A percentile compares a stretch with the other conserved stretches of the same genome.
These are phyloP conservation scores for Saccostrea cuccullata DNA, from an alignment of 1,140 invertebrate species.

Conservation along the genomic window DNA sequence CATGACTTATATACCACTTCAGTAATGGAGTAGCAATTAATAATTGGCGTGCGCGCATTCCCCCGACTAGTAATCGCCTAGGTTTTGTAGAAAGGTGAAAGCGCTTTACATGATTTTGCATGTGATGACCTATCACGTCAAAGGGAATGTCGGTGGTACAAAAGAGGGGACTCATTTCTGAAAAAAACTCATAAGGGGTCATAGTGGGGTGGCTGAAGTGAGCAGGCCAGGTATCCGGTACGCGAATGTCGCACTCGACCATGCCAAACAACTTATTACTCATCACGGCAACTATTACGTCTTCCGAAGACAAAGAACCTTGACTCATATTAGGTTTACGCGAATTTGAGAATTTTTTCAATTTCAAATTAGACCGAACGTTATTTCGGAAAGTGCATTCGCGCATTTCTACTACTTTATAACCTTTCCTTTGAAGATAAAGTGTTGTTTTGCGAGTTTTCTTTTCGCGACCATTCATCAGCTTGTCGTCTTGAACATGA, in stretches of 20 bases:
- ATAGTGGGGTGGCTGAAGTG: constrained; percentile 39
- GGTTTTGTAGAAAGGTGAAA: constrained; percentile 54
- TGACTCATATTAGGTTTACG: constrained; percentile 4
- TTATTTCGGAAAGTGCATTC: constrained; percentile 21
- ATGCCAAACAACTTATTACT: constrained; percentile 44
- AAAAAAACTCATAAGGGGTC: constrained; percentile 52
- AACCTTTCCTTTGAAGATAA: constrained; percentile 18
- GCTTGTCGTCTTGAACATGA: background rate
- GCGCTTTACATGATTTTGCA: constrained; percentile 51
- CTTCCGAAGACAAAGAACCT: constrained; percentile 3
- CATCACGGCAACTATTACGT: constrained; percentile 39
- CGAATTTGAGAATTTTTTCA: constrained; percentile 40
- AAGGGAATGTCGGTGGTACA: constrained; percentile 48
- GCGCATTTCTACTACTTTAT: constrained; percentile 40
- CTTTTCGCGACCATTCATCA: background rate
- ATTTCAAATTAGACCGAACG: background rate
- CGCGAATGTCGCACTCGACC: constrained; percentile 54
- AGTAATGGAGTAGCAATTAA: constrained; percentile 57
- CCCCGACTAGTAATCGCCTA: constrained; percentile 47
- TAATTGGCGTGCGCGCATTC: constrained; percentile 52
- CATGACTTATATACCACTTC: constrained; percentile 60
- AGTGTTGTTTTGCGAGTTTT: constrained; percentile 21
- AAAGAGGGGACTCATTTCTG: constrained; percentile 56
- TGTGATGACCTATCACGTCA: constrained; percentile 56
- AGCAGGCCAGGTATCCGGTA: constrained; percentile 48